Evolutionary conservation across 2,797 vertebrate species (phyloP).

Genomic region (Liasis olivaceus): DNA sequence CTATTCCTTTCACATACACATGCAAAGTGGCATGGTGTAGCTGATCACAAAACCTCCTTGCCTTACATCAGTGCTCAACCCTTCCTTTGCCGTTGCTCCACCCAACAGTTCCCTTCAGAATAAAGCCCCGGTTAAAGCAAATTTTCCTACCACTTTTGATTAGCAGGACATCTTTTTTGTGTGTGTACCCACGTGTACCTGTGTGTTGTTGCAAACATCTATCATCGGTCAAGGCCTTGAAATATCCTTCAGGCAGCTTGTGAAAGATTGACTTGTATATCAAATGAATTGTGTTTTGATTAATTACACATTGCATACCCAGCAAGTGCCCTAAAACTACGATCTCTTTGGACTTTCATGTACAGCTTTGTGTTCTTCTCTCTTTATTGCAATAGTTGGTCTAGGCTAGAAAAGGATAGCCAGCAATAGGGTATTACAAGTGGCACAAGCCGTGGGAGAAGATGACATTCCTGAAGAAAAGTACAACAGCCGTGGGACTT

Average conservation of each 20-base stretch:
- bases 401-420: background rate
- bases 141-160: conserved; percentile 63
- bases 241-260: conserved; percentile 1
- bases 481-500: background rate
- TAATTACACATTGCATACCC: background rate
- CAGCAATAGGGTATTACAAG: background rate
- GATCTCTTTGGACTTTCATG: background rate
- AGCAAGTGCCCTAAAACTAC: conserved; percentile 14
- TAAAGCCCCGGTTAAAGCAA: conserved; percentile 66
- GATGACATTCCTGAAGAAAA: background rate
- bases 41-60: conserved; percentile 20
- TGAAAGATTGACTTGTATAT: conserved; percentile 19
- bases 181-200: background rate
- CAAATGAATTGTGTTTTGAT: background rate
- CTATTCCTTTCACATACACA: conserved; percentile 83
- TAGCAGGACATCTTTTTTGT: conserved; percentile 56
- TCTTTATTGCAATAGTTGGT: background rate
- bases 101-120: conserved; percentile 40
- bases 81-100: background rate
- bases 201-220: conserved; percentile 48
- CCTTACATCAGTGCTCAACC: conserved; percentile 23
- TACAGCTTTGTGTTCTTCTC: conserved; percentile 39
- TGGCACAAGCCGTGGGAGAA: too few relatives aligned
- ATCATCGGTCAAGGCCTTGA: conserved; percentile 10
- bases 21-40: conserved; percentile 85